A percentile compares a stretch with the other conserved stretches of the same genome.
These are phyloP conservation scores for Enteromius afrohamiltoni DNA, from an alignment of 2,797 vertebrate species.

Conservation along the genomic window DNA sequence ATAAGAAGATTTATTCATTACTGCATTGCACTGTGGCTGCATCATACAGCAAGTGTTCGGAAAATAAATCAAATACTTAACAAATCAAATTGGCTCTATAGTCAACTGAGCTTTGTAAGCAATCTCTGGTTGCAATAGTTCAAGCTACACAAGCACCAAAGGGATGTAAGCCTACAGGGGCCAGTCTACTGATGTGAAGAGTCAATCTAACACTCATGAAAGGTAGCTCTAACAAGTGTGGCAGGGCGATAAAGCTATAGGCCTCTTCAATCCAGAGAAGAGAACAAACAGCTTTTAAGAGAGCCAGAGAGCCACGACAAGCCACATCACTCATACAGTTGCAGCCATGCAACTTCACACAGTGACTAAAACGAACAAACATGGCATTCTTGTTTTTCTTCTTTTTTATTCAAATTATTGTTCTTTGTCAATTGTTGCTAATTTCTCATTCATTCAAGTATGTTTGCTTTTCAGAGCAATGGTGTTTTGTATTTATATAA, in stretches of 20 bases:
- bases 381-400: background rate
- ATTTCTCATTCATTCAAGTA: conserved; percentile 7
- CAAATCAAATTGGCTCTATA: conserved; percentile 17
- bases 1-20: background rate
- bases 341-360: conserved; percentile 53
- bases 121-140: conserved; percentile 34
- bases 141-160: conserved; percentile 39
- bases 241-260: conserved; percentile 70
- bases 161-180: conserved; percentile 8
- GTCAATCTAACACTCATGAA: conserved; percentile 78
- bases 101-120: conserved; percentile 10
- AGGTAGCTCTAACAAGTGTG: conserved; percentile 72
- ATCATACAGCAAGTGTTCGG: background rate
- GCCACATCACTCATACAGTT: conserved; percentile 71
- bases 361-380: conserved; percentile 53
- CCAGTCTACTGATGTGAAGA: conserved; percentile 63
- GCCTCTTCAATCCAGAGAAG: conserved; percentile 66
- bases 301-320: conserved; percentile 73
- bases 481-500: conserved; percentile 42
- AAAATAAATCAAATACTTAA: conserved; percentile 31
- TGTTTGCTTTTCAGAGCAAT: conserved; percentile 61
- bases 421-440: conserved; percentile 9
- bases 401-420: background rate
- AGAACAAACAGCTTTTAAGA: conserved; percentile 69
- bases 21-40: background rate